Percentiles rank a stretch among this genome's conserved stretches.
Conservation (phyloP, 53 echinoderm and acorn worm genomes). For the Mesocentrotus franciscanus region DNA sequence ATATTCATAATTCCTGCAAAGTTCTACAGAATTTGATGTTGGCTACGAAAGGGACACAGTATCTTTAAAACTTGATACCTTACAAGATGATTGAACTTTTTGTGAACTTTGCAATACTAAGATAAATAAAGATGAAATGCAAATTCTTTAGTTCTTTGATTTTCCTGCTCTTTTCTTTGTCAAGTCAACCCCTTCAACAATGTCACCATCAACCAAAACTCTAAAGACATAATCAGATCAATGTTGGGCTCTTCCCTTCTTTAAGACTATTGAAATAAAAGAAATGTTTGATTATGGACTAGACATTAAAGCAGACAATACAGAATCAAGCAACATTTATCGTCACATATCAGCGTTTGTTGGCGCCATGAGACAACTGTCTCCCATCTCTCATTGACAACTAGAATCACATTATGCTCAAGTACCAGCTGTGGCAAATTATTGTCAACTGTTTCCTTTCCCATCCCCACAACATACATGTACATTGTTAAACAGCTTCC, state of each 20-base stretch:
- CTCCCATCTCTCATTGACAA: not conserved
- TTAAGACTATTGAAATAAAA: not conserved
- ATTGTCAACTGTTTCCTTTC: not conserved
- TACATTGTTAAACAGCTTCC: not conserved
- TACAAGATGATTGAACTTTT: too few relatives aligned
- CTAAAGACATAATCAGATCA: not conserved
- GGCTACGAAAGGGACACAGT: too few relatives aligned
- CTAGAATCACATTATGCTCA: not conserved
- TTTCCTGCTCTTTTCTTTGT: too few relatives aligned
- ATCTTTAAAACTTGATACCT: too few relatives aligned
- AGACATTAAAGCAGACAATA: slow-evolving; percentile 1
- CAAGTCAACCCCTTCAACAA: too few relatives aligned
- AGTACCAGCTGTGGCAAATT: slow-evolving; percentile 5
- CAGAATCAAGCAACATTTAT: slow-evolving; percentile 2
- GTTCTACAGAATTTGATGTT: too few relatives aligned
- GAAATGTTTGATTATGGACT: not conserved
- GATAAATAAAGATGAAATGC: too few relatives aligned
- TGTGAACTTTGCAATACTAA: too few relatives aligned
- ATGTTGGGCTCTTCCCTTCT: not conserved
- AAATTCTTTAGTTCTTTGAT: too few relatives aligned
- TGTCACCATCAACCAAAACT: not conserved
- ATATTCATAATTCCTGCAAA: too few relatives aligned
- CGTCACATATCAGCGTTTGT: not conserved
- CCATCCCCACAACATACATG: not conserved
- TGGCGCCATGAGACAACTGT: slow-evolving; percentile 25